Conservation (phyloP, 2,888 invertebrate species). For the Troilus luridus region DNA sequence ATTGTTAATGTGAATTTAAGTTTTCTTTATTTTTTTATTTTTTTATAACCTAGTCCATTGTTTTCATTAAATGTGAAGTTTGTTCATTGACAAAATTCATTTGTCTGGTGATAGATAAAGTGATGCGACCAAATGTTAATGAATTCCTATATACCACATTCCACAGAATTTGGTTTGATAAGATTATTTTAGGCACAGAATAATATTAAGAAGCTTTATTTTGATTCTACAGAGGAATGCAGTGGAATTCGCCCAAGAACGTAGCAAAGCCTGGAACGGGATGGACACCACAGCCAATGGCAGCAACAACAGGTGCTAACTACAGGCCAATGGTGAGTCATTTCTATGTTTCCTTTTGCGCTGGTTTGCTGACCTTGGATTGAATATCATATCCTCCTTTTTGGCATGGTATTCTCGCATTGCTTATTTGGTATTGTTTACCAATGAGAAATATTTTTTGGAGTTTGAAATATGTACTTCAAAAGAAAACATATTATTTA, state of each 20-base stretch:
- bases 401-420: conserved; percentile 37
- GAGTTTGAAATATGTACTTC: background rate
- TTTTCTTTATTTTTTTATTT: no score
- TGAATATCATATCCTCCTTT: background rate
- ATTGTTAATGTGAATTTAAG: no score
- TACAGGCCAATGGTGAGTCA: conserved; percentile 83
- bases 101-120: no score
- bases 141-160: no score
- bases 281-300: conserved; percentile 92
- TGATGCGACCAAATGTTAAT: no score
- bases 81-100: no score
- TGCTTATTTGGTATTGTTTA: conserved; percentile 31
- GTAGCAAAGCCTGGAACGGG: conserved; percentile 80
- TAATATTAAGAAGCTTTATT: background rate
- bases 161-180: no score
- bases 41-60: no score
- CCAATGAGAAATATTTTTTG: conserved; percentile 14
- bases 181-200: no score
- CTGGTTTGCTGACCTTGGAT: conserved; percentile 1
- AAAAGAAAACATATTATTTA: background rate
- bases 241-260: conserved; percentile 93
- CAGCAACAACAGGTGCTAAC: conserved; percentile 88
- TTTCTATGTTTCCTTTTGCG: background rate
- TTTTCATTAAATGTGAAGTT: no score
- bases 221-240: conserved; percentile 80